Evolutionary conservation across 92 coral and sea anemone species (phyloP), one percentile per base, ranked within the genome.

Genomic region (Chrysogorgia sp.): DNA sequence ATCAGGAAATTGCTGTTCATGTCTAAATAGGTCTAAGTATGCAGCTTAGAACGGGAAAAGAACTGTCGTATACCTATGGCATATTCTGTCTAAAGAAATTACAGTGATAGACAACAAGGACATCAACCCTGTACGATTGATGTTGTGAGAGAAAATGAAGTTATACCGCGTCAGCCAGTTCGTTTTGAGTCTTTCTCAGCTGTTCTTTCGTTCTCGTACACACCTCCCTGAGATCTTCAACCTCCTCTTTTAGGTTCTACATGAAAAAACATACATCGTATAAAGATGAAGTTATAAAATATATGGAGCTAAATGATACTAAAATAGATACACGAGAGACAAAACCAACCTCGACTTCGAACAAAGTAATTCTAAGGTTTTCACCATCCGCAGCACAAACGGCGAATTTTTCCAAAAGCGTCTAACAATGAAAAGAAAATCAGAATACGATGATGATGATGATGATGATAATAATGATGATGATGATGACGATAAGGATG

Each of bases 351-450:
- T 93, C 88, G 87, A 86, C 88, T 63, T 93, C 90, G 45, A 86
- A 62, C 13, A 89, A 81, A 1, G 83, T 80, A 40, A 85, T 86
- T 77, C 89, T 93, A 43, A 93, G 93, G 57, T 90, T 91, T 58
- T 90, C 98, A 2, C 92, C 92, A 79, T 91, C 96, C 21, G 90
- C 93, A 1, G 90, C 86, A 22, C 88, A 93, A 34, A 85, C 92
- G 1, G 93, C 90, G 58, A 90, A 91, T 66, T 93, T 91, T 63
- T 91, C 96, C 93, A 86, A 85, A 53, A 93, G 82, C 20, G 85
- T 79, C 98, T 93, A 71, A 2, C 53, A 15, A 47, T 47, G n/a
- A 47, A 6, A 47, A 2, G 15, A 47, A 47, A 47, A 12, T 2
- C 7, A 47, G 15, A n/a, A 7, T 15, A 47, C 53, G 17, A 47